phyloP scores from a whole-genome alignment of 2,113 vertebrate genomes.

The Eira barbara region DNA sequence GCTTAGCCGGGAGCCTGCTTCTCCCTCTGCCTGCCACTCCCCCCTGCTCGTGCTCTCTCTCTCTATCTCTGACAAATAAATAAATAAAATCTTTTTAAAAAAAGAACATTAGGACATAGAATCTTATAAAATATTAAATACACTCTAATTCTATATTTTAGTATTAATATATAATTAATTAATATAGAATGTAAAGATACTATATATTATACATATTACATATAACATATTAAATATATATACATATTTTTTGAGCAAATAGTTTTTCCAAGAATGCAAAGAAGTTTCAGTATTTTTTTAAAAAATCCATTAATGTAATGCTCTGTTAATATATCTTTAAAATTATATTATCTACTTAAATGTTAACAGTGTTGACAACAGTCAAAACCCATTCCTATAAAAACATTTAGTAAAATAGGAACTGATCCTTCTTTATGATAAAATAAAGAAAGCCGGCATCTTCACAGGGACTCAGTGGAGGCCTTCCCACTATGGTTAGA shows the following conservation, averaged over 20 bases:
- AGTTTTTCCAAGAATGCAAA: neutral
- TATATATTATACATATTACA: neutral
- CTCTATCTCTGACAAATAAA: neutral
- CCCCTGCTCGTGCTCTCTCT: neutral
- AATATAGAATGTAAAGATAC: neutral
- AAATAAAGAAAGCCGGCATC: neutral
- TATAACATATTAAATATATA: neutral
- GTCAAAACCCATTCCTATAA: neutral
- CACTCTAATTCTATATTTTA: neutral
- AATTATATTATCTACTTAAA: neutral
- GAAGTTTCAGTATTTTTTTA: neutral
- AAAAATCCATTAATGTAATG: neutral
- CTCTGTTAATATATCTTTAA: neutral
- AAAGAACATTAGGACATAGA: neutral
- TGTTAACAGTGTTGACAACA: neutral
- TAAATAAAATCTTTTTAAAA: neutral
- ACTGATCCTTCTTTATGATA: neutral
- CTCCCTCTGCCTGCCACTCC: neutral
- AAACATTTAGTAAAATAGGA: neutral
- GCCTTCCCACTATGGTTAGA: neutral
- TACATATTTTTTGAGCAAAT: neutral
- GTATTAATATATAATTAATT: neutral
- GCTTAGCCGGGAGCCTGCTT: neutral
- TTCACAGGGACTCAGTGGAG: neutral
- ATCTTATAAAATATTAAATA: neutral